Base-by-base conservation (phyloP, 1,140 invertebrate species). In the Physella acuta region DNA sequence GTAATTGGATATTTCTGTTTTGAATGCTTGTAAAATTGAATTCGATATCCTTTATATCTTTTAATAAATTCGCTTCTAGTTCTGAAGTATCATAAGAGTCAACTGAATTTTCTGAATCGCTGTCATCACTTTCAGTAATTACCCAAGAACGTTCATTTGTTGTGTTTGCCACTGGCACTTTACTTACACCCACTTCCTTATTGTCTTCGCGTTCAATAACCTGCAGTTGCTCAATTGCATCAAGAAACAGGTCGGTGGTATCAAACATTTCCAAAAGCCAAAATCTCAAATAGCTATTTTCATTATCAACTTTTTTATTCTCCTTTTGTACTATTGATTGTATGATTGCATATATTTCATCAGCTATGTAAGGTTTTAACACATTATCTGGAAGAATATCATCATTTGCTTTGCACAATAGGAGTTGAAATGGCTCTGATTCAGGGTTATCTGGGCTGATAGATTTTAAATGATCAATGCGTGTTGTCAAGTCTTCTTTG, bases 381-480 rank as follows among this genome's bases (percentile, higher is more conserved):
- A 60, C 53, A 55, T 75, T 71, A 28, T 75, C 77, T 36, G 73
- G 62, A 11, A 77, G 33, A 52, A 77, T 72, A 55, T 60, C 37
- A 31, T 44, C 33, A 60, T 30, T 49, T 28, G 37, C 16, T 49
- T 68, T 61, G 34, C 68, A 34, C 8, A n/a, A n/a, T n/a, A n/a
- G n/a, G n/a, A n/a, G n/a, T n/a, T n/a, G n/a, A n/a, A n/a, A n/a
- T n/a, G n/a, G n/a, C n/a, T n/a, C n/a, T n/a, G n/a, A n/a, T 55
- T 55, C 53, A 20, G 5, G 8, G 8, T 55, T 24, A 14, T 55
- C 8, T 55, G 24, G 26, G 8, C 8, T 8, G 8, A 66, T 44
- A 51, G 53, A 58, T 11, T 51, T 30, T 51, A 66, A 37, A 26
- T 33, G 17, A 33, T 59, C 36, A n/a, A 73, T 34, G 3, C 64